phyloP scores from a whole-genome alignment of 1,140 invertebrate genomes.

The Ceratosolen solmsi region DNA sequence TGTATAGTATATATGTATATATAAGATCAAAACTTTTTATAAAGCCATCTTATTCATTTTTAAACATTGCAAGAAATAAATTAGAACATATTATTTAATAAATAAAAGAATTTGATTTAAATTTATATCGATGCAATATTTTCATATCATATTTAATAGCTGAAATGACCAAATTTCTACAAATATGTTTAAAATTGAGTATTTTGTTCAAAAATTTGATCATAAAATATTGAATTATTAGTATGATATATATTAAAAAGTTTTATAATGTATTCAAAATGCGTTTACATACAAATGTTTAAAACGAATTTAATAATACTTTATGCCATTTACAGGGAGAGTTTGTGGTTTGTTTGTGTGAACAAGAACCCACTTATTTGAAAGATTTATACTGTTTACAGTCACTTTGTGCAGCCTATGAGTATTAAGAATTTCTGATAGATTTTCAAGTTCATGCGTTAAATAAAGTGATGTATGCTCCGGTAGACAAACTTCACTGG shows the following conservation, averaged over 20 bases:
- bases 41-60: too few relatives aligned
- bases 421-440: slow-evolving; percentile 61
- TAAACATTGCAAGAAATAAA: too few relatives aligned
- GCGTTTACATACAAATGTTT: too few relatives aligned
- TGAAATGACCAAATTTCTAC: too few relatives aligned
- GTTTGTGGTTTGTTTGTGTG: slow-evolving; percentile 61
- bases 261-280: neutral
- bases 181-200: neutral
- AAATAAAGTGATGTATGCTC: slow-evolving; percentile 65
- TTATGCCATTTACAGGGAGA: slow-evolving; percentile 58
- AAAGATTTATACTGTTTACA: slow-evolving; percentile 60
- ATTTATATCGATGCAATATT: too few relatives aligned
- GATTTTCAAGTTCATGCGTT: slow-evolving; percentile 57
- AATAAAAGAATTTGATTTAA: too few relatives aligned
- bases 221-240: neutral
- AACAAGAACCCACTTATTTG: slow-evolving; percentile 63
- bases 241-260: neutral
- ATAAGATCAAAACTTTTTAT: too few relatives aligned
- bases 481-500: slow-evolving; percentile 63
- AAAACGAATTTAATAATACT: slow-evolving; percentile 56
- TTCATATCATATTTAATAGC: too few relatives aligned
- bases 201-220: neutral
- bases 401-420: slow-evolving; percentile 55
- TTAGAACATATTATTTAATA: too few relatives aligned
- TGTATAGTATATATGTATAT: too few relatives aligned